A percentile compares a stretch with the other conserved stretches of the same genome.
phyloP scores from a whole-genome alignment of 2,888 invertebrate genomes.

The Meteorus cinctellus region DNA sequence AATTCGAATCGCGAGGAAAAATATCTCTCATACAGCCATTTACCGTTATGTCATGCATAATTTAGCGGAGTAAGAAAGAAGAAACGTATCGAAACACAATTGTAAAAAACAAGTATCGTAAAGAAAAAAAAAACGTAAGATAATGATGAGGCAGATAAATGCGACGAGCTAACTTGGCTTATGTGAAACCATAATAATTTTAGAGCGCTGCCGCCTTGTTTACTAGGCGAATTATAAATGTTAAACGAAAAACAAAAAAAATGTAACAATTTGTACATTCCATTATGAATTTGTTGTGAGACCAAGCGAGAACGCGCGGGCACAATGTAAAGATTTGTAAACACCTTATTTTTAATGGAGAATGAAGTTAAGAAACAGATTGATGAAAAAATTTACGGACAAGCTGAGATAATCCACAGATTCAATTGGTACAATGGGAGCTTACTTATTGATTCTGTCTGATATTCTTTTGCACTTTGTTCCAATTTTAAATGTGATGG shows the following conservation, averaged over 20 bases:
- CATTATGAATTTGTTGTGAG: slow-evolving; percentile 80
- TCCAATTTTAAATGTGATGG: neutral
- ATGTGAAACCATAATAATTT: neutral
- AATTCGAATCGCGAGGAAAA: slow-evolving; percentile 38
- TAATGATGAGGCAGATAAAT: slow-evolving; percentile 16
- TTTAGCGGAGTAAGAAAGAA: slow-evolving; percentile 18
- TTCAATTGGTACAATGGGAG: slow-evolving; percentile 52
- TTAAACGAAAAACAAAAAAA: slow-evolving; percentile 69
- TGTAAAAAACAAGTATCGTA: slow-evolving; percentile 29
- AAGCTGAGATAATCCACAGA: slow-evolving; percentile 44
- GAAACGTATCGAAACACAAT: neutral
- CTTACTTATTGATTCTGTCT: slow-evolving; percentile 53
- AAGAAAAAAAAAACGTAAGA: slow-evolving; percentile 36
- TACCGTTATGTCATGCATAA: slow-evolving; percentile 44
- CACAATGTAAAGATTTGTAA: slow-evolving; percentile 12
- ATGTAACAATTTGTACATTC: slow-evolving; percentile 84
- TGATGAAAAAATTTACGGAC: slow-evolving; percentile 2
- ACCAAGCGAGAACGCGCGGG: slow-evolving; percentile 57
- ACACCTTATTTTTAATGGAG: neutral
- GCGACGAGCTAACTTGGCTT: neutral
- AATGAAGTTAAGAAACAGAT: neutral
- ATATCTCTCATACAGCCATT: slow-evolving; percentile 7
- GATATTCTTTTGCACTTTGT: slow-evolving; percentile 21
- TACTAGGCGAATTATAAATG: slow-evolving; percentile 29
- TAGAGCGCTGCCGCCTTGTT: slow-evolving; percentile 28